phyloP scores from a whole-genome alignment of 1,140 invertebrate species.

The Bombus sibiricus region DNA sequence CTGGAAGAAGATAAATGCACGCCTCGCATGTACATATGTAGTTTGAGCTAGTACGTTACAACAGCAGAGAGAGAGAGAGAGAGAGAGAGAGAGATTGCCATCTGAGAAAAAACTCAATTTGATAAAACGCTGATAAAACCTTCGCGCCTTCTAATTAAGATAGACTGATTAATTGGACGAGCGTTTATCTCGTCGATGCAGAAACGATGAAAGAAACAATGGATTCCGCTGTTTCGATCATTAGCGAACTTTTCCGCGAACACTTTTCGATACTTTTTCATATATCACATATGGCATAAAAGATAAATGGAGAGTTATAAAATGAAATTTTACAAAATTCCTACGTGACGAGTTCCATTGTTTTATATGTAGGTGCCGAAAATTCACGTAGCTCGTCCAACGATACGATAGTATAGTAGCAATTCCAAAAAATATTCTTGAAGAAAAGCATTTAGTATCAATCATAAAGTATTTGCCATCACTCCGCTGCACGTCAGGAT shows the following conservation, averaged over 20 bases:
- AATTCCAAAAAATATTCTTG: neutral
- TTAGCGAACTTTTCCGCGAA: neutral
- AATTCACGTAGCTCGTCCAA: no score
- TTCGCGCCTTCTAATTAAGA: constrained; percentile 51
- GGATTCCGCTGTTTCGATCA: neutral
- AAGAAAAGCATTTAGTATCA: neutral
- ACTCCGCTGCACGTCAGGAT: neutral
- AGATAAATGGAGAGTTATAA: neutral
- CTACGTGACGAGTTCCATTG: no score
- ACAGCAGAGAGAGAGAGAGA: neutral
- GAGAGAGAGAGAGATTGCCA: neutral
- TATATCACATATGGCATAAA: no score
- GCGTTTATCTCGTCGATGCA: constrained; percentile 1
- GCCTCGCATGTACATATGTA: constrained; percentile 68
- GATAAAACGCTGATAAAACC: constrained; percentile 37
- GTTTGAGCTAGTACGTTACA: constrained; percentile 17
- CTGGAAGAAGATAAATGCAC: constrained; percentile 76
- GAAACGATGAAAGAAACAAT: neutral
- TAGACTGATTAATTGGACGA: constrained; percentile 23
- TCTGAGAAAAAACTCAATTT: constrained; percentile 36
- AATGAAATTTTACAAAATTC: neutral
- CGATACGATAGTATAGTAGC: no score
- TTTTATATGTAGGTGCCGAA: neutral
- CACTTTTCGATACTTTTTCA: no score
- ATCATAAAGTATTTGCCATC: neutral